Base-by-base conservation (phyloP, 2,797 vertebrate genomes). In the Craterocephalus amniculus region DNA sequence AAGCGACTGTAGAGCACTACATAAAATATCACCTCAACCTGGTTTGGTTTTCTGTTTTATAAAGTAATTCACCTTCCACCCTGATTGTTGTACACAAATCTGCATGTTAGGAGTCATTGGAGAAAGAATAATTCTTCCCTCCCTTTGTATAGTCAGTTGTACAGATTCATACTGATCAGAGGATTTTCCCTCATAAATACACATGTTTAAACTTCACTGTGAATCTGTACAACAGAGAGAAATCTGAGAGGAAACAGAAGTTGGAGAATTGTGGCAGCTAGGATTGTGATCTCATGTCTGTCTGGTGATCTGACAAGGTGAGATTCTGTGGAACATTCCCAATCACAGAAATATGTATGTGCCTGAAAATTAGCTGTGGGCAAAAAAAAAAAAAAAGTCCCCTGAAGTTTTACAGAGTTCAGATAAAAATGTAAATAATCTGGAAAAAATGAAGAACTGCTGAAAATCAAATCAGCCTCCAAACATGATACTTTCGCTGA, bases 151-250 rank as follows among this genome's bases (percentile, higher is more conserved):
- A 52, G 34, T 31, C 13, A 1, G 67, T 88, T 88, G 88, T 87
- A 89, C 77, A 84, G 85, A 88, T 91, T 90, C 87, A 90, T 85
- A 81, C 60, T 22, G 36, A 88, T 38, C 20, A 2, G 11, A 67
- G 24, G 29, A 63, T 67, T 68, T 72, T 5, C 71, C 13, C 31
- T 74, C 0, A 4, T 1, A 71, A 13, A 57, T 49, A 48, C 9
- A 60, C 22, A 31, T 24, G 35, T 81, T 8, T 45, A 16, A 11
- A 60, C 48, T 58, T 80, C 69, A 87, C 24, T 85, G 87, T 90
- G 88, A 92, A 92, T 89, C 89, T 72, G 57, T 71, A 86, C 87
- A 91, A 90, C 78, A 78, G 63, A 83, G 52, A 83, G 56, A 87
- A 52, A 74, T 69, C 51, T 83, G 32, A 87, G 76, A 82, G 76